A percentile compares a stretch with the other conserved stretches of the same genome.
Conservation (phyloP, 2,113 vertebrate species). For the Electrona antarctica region DNA sequence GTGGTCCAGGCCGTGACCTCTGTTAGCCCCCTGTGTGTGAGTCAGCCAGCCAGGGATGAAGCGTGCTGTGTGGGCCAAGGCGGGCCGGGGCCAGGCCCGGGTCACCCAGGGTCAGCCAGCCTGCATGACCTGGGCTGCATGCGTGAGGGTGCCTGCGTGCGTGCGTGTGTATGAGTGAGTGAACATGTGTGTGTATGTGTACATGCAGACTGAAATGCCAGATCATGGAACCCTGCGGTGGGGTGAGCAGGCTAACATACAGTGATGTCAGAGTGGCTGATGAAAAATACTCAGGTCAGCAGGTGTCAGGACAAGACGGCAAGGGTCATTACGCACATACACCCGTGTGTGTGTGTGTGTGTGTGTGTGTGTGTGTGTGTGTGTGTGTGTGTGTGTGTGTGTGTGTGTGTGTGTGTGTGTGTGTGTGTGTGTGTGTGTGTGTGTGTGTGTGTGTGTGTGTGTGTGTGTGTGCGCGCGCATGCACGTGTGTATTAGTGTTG, state of each 20-base stretch:
- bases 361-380: not conserved
- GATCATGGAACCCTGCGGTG: conserved; percentile 21
- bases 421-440: conserved; percentile 4
- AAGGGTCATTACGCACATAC: too few relatives aligned
- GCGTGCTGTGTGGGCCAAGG: too few relatives aligned
- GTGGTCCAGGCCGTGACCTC: conserved; percentile 28
- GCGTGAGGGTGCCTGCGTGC: too few relatives aligned
- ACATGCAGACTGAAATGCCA: conserved; percentile 36
- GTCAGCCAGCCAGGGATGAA: conserved; percentile 29
- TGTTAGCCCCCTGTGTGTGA: conserved; percentile 26
- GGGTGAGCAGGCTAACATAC: conserved; percentile 7
- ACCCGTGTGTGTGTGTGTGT: too few relatives aligned
- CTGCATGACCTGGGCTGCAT: not conserved
- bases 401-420: not conserved
- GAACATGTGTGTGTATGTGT: conserved; percentile 33
- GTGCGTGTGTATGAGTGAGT: too few relatives aligned
- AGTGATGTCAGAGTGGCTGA: conserved; percentile 16
- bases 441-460: conserved; percentile 13
- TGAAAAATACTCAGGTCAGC: conserved; percentile 4
- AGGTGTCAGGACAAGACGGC: not conserved
- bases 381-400: not conserved
- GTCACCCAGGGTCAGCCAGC: conserved; percentile 36
- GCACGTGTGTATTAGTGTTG: too few relatives aligned
- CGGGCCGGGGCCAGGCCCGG: conserved; percentile 29
- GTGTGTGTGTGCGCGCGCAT: too few relatives aligned